phyloP scores from a whole-genome alignment of 2,113 vertebrate species.

The Calypte anna region DNA sequence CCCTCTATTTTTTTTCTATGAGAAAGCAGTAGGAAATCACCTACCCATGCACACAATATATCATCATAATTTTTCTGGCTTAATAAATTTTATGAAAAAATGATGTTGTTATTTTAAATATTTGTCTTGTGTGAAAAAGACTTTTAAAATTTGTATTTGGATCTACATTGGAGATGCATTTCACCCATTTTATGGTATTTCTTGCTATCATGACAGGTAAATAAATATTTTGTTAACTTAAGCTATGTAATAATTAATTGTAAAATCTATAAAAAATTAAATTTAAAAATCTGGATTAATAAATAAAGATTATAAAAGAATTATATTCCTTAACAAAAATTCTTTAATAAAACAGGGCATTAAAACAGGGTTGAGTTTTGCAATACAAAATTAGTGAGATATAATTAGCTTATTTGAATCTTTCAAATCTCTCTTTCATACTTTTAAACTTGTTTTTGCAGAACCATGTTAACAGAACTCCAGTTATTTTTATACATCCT shows the following conservation, averaged over 20 bases:
- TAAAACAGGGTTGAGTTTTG: not conserved
- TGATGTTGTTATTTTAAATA: not conserved
- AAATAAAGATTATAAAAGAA: not conserved
- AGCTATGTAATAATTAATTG: not conserved
- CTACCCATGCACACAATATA: accelerated
- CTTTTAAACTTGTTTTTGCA: conserved; percentile 19
- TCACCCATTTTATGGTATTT: not conserved
- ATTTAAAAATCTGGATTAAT: not conserved
- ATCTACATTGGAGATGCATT: not conserved
- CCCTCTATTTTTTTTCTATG: not conserved
- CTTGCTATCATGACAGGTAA: not conserved
- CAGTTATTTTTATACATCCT: conserved; percentile 47
- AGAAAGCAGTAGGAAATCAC: not conserved
- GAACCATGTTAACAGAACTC: not conserved
- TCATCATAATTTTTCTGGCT: not conserved
- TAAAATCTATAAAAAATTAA: not conserved
- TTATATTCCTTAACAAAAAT: not conserved
- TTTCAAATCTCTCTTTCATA: conserved; percentile 16
- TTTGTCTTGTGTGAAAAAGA: not conserved
- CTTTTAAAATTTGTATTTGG: not conserved
- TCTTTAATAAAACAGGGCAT: not conserved
- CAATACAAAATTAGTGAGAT: not conserved
- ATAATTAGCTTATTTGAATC: not conserved
- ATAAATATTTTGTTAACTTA: not conserved
- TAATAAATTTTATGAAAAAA: not conserved